Evolutionary conservation across 2,113 vertebrate species (phyloP).

Genomic region (Ptyas mucosa): DNA sequence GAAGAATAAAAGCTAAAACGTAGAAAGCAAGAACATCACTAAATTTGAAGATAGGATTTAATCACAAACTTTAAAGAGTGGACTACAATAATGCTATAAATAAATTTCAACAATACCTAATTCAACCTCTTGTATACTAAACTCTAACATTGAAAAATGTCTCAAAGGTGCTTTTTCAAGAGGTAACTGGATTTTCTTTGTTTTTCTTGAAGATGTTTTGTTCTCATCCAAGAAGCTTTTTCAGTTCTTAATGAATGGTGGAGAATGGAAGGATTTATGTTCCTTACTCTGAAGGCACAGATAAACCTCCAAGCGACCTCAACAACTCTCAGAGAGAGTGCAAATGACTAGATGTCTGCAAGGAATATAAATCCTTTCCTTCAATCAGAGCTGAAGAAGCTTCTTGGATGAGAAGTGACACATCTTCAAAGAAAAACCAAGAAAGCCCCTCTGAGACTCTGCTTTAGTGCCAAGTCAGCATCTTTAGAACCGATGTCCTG

Average conservation of each 20-base stretch:
- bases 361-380: background rate
- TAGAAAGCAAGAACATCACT: background rate
- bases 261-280: background rate
- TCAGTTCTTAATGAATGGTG: background rate
- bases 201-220: background rate
- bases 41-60: background rate
- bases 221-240: background rate
- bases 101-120: background rate
- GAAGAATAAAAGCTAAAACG: background rate
- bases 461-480: background rate
- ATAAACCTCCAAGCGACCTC: too few relatives aligned
- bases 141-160: too few relatives aligned
- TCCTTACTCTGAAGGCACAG: too few relatives aligned
- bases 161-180: too few relatives aligned
- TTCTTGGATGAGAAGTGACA: background rate
- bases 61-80: background rate
- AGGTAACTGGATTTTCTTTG: background rate
- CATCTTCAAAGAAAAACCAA: background rate
- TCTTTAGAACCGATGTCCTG: slow-evolving; percentile 6
- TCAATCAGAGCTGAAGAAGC: background rate
- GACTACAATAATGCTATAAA: background rate
- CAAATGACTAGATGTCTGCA: too few relatives aligned
- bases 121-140: background rate
- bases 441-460: background rate
- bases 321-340: too few relatives aligned